Conservation (phyloP, 2,888 invertebrate species). For the Dione vanillae region DNA sequence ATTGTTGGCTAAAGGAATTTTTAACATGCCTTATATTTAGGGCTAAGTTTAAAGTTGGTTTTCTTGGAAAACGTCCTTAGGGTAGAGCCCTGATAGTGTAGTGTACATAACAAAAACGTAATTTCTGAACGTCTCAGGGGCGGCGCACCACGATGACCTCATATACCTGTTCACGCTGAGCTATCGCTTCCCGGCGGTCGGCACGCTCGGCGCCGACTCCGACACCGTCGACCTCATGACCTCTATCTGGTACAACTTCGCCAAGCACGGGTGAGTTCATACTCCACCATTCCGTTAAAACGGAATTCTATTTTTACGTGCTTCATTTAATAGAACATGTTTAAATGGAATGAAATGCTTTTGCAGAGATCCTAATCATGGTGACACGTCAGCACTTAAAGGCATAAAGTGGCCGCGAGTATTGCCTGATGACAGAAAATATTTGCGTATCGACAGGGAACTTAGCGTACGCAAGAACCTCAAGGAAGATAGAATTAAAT, state of each 20-base stretch:
- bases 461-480: conserved; percentile 56
- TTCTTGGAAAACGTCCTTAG: too few species aligned
- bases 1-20: too few species aligned
- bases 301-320: not conserved
- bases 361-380: conserved; percentile 60
- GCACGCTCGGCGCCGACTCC: conserved; percentile 62
- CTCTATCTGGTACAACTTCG: conserved; percentile 76
- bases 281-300: too few species aligned
- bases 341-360: not conserved
- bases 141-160: conserved; percentile 77
- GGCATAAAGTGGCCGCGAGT: conserved; percentile 59
- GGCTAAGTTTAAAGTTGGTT: not conserved
- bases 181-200: conserved; percentile 68
- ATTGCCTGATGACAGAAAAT: conserved; percentile 56
- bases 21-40: not conserved
- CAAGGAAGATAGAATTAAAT: conserved; percentile 56
- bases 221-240: conserved; percentile 72
- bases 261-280: conserved; percentile 70
- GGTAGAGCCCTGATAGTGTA: not conserved
- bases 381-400: conserved; percentile 50
- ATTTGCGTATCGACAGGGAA: conserved; percentile 55
- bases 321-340: not conserved
- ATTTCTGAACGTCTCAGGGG: conserved; percentile 54
- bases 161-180: conserved; percentile 77
- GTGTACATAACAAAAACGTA: not conserved